These are phyloP conservation scores for Laterallus jamaicensis DNA, from an alignment of 2,113 vertebrate species.

Conservation along the genomic window DNA sequence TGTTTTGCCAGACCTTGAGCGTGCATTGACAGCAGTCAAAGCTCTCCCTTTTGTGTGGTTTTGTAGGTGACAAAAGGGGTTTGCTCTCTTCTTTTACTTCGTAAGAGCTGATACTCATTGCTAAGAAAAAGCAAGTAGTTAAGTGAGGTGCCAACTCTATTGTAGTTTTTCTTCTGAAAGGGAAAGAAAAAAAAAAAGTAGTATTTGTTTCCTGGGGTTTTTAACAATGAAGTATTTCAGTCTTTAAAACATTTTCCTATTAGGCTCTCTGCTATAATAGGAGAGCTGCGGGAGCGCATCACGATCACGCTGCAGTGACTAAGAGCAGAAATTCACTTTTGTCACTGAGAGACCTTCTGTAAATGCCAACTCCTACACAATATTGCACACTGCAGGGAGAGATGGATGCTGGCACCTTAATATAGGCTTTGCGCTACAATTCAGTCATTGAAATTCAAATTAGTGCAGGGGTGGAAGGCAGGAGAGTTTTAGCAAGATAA, in stretches of 20 bases:
- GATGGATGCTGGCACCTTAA: conserved; percentile 67
- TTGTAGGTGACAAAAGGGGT: background rate
- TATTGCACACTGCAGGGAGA: conserved; percentile 59
- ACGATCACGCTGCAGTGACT: conserved; percentile 63
- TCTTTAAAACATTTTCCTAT: conserved; percentile 32
- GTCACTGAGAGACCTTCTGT: conserved; percentile 70
- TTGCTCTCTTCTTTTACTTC: background rate
- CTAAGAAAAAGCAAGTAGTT: background rate
- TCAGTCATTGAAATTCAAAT: conserved; percentile 75
- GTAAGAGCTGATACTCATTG: background rate
- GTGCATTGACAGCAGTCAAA: background rate
- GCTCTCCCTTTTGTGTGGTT: background rate
- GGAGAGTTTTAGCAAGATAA: conserved; percentile 65
- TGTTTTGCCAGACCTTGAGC: background rate
- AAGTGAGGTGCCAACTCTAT: background rate
- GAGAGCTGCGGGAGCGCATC: conserved; percentile 36
- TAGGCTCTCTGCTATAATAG: conserved; percentile 51
- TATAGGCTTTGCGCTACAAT: conserved; percentile 64
- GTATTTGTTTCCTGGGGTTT: conserved; percentile 50
- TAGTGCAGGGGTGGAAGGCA: conserved; percentile 70
- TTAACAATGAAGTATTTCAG: conserved; percentile 65
- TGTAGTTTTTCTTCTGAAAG: background rate
- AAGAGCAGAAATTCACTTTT: conserved; percentile 64
- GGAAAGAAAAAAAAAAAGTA: background rate
- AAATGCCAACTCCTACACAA: conserved; percentile 71